Evolutionary conservation across 2,797 vertebrate genomes (phyloP), one percentile per base, ranked within the genome.

Genomic region (Hyperoplus immaculatus): DNA sequence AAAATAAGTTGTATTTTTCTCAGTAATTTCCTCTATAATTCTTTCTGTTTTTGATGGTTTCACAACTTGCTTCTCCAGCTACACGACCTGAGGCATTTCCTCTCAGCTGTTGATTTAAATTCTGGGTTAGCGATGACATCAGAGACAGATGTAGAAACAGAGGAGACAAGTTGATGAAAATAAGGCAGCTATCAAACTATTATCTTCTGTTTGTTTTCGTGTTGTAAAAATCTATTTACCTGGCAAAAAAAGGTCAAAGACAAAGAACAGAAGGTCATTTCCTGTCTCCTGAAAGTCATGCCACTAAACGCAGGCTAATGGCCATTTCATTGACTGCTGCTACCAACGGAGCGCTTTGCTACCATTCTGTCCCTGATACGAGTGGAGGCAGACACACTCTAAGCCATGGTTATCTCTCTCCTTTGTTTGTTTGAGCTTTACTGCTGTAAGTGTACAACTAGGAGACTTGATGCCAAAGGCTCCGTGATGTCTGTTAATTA

Each of bases 401-500:
- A 14, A 69, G 51, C 62, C 45, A 21, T 4, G 69, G 69, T 89
- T 83, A 88, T 88, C 88, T 83, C 68, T 72, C 21, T 5, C 78
- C 78, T 80, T 69, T 85, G 84, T 84, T 87, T 81, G 84, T 65
- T 75, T 80, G 60, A 73, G 68, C 64, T 78, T 77, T 43, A 61
- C 53, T 12, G 54, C 55, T 11, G 67, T 64, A 72, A 86, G 88
- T 71, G 82, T 72, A 82, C 79, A 87, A 66, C 72, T 62, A 6
- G 62, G 59, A 81, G 80, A 64, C 81, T 62, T 66, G 78, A 88
- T 78, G 60, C 14, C 15, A 76, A 70, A 81, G 91, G 89, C 90
- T 93, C 90, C 91, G 14, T 12, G 47, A 68, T 39, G 93, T 93
- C 90, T 92, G 89, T 89, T 93, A 80, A 89, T 91, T 88, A 89